Evolutionary conservation across 92 coral and sea anemone genomes (phyloP).

Genomic region (Isaurus tuberculatus): DNA sequence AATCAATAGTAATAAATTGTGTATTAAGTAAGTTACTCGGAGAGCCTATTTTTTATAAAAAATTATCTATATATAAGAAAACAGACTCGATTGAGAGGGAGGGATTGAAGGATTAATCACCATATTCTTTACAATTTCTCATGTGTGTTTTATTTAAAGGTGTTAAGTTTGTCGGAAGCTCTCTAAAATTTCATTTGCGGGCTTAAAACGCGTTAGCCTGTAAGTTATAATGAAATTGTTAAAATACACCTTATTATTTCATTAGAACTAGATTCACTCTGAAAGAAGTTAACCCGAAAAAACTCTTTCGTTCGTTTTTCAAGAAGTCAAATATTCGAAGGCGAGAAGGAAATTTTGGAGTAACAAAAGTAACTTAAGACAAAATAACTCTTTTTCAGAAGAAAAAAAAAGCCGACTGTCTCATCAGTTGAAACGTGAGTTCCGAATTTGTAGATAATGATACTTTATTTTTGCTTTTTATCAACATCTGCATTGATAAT

Average conservation of each 20-base stretch:
- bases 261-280: constrained; percentile 32
- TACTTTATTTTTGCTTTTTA: not conserved
- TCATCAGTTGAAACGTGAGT: not conserved
- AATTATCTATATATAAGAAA: constrained; percentile 24
- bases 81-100: constrained; percentile 4
- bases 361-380: not conserved
- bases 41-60: not conserved
- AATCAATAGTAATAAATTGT: constrained; percentile 7
- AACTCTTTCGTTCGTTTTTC: not conserved
- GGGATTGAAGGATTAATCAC: constrained; percentile 32
- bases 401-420: not conserved
- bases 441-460: not conserved
- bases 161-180: constrained; percentile 44
- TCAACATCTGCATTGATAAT: not conserved
- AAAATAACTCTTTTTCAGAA: not conserved
- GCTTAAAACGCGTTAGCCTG: not conserved
- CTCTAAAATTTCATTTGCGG: constrained; percentile 22
- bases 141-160: constrained; percentile 41
- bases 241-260: constrained; percentile 23
- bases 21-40: not conserved
- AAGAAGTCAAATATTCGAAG: not conserved
- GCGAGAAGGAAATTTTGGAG: not conserved
- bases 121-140: constrained; percentile 20
- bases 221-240: constrained; percentile 22
- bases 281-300: constrained; percentile 5